These are phyloP conservation scores for Sinopyrophorus schimmeli DNA, from an alignment of 2,888 invertebrate species.

Conservation along the genomic window DNA sequence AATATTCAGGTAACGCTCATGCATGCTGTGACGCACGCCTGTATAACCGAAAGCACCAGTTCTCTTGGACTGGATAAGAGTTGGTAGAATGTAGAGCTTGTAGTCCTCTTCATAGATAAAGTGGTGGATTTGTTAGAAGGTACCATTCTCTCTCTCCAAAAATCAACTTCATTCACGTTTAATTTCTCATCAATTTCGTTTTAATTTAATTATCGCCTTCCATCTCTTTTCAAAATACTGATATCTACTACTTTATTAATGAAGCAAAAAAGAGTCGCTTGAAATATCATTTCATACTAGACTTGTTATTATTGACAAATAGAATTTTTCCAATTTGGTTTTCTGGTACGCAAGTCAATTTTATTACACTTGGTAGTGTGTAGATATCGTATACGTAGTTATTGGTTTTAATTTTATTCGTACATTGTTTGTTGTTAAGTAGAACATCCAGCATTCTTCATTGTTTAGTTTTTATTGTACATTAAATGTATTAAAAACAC, in stretches of 20 bases:
- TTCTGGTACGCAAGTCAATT: no score
- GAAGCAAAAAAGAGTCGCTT: conserved; percentile 4
- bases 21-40: conserved; percentile 28
- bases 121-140: conserved; percentile 7
- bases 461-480: no score
- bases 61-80: conserved; percentile 53
- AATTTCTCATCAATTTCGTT: neutral
- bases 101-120: conserved; percentile 18
- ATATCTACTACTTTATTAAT: conserved; percentile 20
- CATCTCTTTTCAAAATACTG: neutral
- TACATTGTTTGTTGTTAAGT: no score
- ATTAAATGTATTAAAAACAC: no score
- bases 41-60: conserved; percentile 45
- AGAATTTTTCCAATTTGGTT: no score
- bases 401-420: no score
- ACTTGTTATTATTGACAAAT: no score
- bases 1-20: conserved; percentile 83
- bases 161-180: neutral
- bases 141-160: neutral
- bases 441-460: no score
- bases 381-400: no score
- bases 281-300: no score
- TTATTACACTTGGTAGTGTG: no score
- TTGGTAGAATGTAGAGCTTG: conserved; percentile 17
- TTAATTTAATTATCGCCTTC: neutral